These are phyloP conservation scores for Drosophila persimilis DNA, from an alignment of 1,140 invertebrate species.

Conservation along the genomic window DNA sequence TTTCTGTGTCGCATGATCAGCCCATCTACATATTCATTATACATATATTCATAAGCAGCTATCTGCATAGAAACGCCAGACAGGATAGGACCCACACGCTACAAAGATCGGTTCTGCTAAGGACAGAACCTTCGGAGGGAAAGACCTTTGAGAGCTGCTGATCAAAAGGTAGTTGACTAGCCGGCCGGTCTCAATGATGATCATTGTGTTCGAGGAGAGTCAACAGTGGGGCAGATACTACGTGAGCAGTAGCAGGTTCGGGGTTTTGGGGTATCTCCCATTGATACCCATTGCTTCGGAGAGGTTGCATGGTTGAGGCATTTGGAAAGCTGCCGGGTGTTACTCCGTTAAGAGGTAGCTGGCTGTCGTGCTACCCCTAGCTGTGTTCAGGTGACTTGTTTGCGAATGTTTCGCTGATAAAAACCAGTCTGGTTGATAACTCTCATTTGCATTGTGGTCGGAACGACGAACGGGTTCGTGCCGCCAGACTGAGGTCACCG, in stretches of 20 bases:
- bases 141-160: slow-evolving; percentile 9
- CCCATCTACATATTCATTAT: slow-evolving; percentile 45
- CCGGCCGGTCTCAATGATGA: slow-evolving; percentile 35
- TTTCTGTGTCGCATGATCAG: slow-evolving; percentile 10
- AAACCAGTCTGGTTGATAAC: slow-evolving; percentile 72
- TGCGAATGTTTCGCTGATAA: slow-evolving; percentile 52
- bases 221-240: slow-evolving; percentile 24
- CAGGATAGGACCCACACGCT: not conserved
- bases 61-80: not conserved
- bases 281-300: not conserved
- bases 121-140: not conserved
- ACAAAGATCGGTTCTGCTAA: not conserved
- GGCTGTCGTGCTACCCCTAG: not conserved
- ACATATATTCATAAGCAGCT: not conserved
- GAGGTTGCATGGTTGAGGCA: too few relatives aligned
- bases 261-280: not conserved
- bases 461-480: slow-evolving; percentile 33
- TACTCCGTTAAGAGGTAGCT: not conserved
- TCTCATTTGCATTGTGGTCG: slow-evolving; percentile 73
- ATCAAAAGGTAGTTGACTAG: slow-evolving; percentile 1
- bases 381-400: slow-evolving; percentile 7
- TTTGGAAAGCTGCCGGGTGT: not conserved
- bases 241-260: slow-evolving; percentile 56
- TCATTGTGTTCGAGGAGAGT: slow-evolving; percentile 15
- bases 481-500: slow-evolving; percentile 31